Percentiles rank a stretch among this genome's conserved stretches.
Conservation (phyloP, 2,797 vertebrate species). For the Lateolabrax maculatus region DNA sequence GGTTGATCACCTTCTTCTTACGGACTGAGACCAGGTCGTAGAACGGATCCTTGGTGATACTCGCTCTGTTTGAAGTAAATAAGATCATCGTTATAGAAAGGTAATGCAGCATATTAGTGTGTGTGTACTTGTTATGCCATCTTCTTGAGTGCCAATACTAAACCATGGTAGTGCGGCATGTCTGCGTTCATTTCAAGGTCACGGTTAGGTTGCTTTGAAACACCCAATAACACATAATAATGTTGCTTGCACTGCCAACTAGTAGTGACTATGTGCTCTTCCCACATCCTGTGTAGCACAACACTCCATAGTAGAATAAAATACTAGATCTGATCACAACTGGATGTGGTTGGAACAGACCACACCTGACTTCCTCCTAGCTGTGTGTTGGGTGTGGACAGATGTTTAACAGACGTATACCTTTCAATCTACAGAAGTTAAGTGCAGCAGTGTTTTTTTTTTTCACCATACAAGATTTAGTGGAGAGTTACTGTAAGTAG, state of each 20-base stretch:
- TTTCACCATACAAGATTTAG: background rate
- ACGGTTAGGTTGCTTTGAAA: too few species aligned
- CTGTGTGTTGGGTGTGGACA: background rate
- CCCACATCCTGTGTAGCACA: background rate
- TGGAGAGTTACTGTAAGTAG: too few species aligned
- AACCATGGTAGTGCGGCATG: background rate
- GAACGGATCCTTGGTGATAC: slow-evolving; percentile 95
- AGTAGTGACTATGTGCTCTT: too few species aligned
- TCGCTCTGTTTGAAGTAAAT: slow-evolving; percentile 85
- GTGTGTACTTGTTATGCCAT: background rate
- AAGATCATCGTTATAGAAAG: background rate
- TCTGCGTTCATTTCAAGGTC: too few species aligned
- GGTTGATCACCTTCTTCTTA: slow-evolving; percentile 93
- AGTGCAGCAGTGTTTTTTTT: background rate
- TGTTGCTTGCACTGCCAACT: background rate
- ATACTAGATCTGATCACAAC: background rate
- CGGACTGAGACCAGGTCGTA: slow-evolving; percentile 94
- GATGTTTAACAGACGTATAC: background rate
- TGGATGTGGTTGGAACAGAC: slow-evolving; percentile 16
- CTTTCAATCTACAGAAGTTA: background rate
- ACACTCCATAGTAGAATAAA: background rate
- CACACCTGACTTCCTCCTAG: slow-evolving; percentile 19
- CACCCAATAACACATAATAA: background rate
- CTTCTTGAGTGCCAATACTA: background rate
- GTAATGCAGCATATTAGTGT: background rate